Conservation (phyloP, 2,113 vertebrate genomes). For the Oreamnos americanus region DNA sequence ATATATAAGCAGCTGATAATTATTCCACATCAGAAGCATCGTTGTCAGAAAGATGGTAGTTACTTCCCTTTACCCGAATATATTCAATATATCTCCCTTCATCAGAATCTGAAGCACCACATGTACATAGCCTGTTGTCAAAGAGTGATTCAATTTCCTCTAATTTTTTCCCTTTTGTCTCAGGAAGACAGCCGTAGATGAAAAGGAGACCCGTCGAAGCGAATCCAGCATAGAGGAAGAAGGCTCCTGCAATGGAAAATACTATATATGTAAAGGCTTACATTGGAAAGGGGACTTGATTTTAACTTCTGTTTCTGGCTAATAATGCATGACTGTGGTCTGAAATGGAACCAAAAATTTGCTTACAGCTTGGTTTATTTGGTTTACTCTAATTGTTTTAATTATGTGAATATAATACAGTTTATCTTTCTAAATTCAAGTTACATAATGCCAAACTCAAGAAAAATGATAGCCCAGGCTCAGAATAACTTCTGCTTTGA, state of each 20-base stretch:
- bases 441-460: background rate
- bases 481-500: background rate
- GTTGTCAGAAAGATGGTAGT: constrained; percentile 99
- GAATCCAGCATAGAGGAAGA: constrained; percentile 95
- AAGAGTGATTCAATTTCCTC: constrained; percentile 98
- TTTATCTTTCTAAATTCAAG: background rate
- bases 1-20: constrained; percentile 74
- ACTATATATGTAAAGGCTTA: background rate
- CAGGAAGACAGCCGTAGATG: constrained; percentile 95
- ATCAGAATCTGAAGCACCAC: constrained; percentile 92
- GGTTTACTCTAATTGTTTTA: background rate
- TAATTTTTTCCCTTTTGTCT: constrained; percentile 95
- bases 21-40: constrained; percentile 98
- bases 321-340: background rate
- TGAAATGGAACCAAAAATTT: background rate
- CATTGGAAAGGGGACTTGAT: background rate
- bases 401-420: background rate
- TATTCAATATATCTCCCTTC: constrained; percentile 97
- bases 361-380: background rate
- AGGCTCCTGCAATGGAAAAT: constrained; percentile 87
- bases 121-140: constrained; percentile 93
- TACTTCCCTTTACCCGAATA: constrained; percentile 98
- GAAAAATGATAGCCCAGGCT: background rate
- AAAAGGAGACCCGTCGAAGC: constrained; percentile 91
- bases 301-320: background rate